Conservation (phyloP, 2,797 vertebrate species). For the Poeciliopsis infans region DNA sequence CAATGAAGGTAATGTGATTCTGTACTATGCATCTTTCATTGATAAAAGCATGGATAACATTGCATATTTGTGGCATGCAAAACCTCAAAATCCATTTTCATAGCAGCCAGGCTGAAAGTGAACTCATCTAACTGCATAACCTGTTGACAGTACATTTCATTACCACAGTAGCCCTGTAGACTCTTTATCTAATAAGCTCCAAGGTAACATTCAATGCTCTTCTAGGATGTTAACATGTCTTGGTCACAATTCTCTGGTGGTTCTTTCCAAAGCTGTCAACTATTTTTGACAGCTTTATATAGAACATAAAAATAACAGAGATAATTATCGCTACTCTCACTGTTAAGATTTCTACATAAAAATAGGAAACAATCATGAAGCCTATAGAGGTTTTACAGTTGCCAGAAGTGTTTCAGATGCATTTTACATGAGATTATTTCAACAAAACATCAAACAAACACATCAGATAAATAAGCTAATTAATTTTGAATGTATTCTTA, state of each 20-base stretch:
- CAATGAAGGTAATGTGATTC: neutral
- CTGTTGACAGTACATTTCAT: neutral
- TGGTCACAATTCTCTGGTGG: neutral
- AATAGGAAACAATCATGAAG: neutral
- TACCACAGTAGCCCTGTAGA: neutral
- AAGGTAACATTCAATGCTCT: neutral
- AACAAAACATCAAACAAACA: neutral
- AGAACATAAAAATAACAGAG: neutral
- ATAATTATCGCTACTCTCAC: neutral
- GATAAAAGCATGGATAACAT: neutral
- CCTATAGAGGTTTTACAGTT: neutral
- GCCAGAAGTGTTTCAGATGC: neutral
- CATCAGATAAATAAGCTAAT: neutral
- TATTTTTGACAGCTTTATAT: neutral
- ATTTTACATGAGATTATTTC: neutral
- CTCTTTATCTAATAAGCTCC: neutral
- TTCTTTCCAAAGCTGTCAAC: neutral
- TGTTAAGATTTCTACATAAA: neutral
- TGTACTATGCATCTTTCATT: neutral
- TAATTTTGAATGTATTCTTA: neutral
- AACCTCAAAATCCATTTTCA: neutral
- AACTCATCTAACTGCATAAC: neutral
- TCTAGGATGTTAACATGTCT: neutral
- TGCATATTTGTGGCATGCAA: neutral
- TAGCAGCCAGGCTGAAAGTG: neutral